phyloP scores from a whole-genome alignment of 2,888 invertebrate species.

The Imbricaverruca yamaguchii region DNA sequence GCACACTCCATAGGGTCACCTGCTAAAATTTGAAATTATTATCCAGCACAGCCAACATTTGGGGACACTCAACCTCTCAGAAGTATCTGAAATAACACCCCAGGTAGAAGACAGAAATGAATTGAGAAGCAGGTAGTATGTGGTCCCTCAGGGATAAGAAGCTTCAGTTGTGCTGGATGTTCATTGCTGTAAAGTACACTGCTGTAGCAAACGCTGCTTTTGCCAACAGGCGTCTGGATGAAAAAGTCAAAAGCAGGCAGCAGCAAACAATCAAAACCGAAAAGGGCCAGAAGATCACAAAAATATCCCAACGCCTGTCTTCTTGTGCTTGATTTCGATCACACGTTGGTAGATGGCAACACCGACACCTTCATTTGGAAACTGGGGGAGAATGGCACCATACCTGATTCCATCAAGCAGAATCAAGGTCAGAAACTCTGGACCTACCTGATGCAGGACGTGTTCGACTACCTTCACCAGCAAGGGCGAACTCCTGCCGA shows the following conservation, averaged over 20 bases:
- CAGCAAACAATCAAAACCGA: neutral
- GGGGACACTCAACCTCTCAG: too few relatives aligned
- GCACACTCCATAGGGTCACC: too few relatives aligned
- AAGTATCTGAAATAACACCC: too few relatives aligned
- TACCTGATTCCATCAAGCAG: neutral
- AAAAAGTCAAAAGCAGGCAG: neutral
- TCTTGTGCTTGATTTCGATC: neutral
- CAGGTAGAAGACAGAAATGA: too few relatives aligned
- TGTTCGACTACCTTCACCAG: neutral
- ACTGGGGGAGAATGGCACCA: neutral
- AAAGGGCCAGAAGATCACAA: neutral
- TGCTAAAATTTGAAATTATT: too few relatives aligned
- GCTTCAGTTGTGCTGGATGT: too few relatives aligned
- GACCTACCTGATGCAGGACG: slow-evolving; percentile 9
- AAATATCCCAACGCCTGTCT: neutral
- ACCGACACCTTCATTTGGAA: neutral
- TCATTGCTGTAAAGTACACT: too few relatives aligned
- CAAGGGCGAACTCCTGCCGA: neutral
- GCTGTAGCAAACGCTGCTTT: too few relatives aligned
- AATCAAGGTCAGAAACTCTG: neutral
- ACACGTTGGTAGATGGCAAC: neutral
- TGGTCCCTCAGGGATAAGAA: too few relatives aligned
- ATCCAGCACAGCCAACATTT: too few relatives aligned
- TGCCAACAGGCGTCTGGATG: neutral
- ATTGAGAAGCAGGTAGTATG: too few relatives aligned